Base-by-base conservation (phyloP, 2,888 invertebrate species). In the Euplexia lucipara region DNA sequence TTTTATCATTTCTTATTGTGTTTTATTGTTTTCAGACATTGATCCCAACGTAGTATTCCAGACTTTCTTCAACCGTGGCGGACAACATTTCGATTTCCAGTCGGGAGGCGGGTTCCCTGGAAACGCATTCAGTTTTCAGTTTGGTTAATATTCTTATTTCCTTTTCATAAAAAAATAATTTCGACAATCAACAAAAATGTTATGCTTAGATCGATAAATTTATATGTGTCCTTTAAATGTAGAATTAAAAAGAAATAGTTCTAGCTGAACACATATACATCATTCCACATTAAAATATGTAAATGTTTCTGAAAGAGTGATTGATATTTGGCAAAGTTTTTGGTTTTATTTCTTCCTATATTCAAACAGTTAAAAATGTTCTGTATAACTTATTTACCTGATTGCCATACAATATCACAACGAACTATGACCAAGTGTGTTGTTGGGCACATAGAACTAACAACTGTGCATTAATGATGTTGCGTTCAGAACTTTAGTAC, bases 41-140 rank as follows among this genome's bases (percentile, higher is more conserved):
- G 98, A 98, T 93, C 98, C 98, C 8, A 97, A 97, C 88, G 97
- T 97, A 88, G 97, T 98, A 90, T 98, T 98, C 96, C 97, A 98
- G 86, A 96, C 97, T 3, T 98, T 98, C 96, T 98, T 97, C 95
- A 96, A 96, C 85, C 95, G 95, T 47, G 94, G 95, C 20, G 93
- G 92, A 30, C 94, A 95, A 60, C 95, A 94, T 72, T 96, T 95
- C 83, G 96, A 96, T 76, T 96, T 96, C 88, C 94, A 94, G 41
- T 90, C 95, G 8, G 91, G 90, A n/a, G 88, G 90, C 35, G 93
- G 95, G 26, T 96, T 96, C 89, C 96, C 97, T 0, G 96, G 96
- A 7, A 95, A 93, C 16, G 95, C 96, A 47, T 97, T 97, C 88
- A 95, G 96, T 71, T 97, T 97, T 93, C 97, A 97, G 85, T 97